These are phyloP conservation scores for Cyclina sinensis DNA, from an alignment of 1,140 invertebrate genomes.

Conservation along the genomic window DNA sequence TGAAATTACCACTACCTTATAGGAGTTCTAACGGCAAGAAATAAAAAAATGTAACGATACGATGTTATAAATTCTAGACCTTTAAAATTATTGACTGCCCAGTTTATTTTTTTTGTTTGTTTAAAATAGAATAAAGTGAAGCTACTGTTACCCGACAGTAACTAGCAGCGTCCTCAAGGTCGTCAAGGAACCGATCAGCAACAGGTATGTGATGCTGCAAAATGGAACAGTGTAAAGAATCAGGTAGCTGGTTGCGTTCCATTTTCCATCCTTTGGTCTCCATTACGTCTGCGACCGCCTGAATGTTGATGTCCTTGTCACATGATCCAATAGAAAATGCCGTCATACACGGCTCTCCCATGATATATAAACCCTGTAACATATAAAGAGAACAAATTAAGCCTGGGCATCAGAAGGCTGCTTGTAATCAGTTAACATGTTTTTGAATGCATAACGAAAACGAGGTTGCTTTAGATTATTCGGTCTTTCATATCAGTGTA, in stretches of 20 bases:
- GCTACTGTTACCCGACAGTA: constrained; percentile 86
- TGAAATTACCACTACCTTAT: too few species aligned
- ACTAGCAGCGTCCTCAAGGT: constrained; percentile 70
- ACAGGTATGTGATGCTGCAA: constrained; percentile 79
- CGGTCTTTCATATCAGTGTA: too few species aligned
- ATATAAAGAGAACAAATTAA: too few species aligned
- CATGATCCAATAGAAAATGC: constrained; percentile 79
- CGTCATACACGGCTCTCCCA: constrained; percentile 83
- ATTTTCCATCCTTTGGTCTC: constrained; percentile 84
- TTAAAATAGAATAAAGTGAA: not conserved
- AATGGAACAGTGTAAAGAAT: constrained; percentile 82
- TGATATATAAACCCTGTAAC: constrained; percentile 77
- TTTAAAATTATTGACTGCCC: not conserved
- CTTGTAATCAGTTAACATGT: too few species aligned
- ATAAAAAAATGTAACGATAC: too few species aligned
- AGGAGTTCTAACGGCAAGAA: too few species aligned
- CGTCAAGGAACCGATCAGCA: constrained; percentile 72
- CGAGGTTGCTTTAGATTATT: too few species aligned
- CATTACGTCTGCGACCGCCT: constrained; percentile 84
- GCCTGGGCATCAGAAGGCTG: too few species aligned
- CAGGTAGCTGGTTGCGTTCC: constrained; percentile 81
- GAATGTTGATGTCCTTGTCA: constrained; percentile 80
- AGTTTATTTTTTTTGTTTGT: not conserved
- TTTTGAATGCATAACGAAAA: too few species aligned
- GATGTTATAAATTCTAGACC: too few species aligned